Conservation (phyloP, 2,888 invertebrate species). For the Odiellus spinosus region DNA sequence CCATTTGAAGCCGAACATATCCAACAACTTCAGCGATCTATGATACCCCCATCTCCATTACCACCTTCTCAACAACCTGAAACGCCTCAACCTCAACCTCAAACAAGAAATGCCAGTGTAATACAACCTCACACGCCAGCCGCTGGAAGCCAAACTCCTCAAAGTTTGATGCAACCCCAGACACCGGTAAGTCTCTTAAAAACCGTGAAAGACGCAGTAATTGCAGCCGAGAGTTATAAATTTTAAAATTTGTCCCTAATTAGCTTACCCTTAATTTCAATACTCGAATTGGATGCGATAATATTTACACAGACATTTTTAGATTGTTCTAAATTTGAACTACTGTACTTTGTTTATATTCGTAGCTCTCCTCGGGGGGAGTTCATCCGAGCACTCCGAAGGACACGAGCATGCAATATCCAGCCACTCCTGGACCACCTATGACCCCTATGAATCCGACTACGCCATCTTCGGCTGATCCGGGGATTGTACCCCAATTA, state of each 20-base stretch:
- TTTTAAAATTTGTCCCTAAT: too few species aligned
- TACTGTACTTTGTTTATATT: too few species aligned
- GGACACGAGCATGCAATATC: constrained; percentile 4
- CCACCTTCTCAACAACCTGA: constrained; percentile 18
- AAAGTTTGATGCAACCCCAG: constrained; percentile 74
- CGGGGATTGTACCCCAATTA: constrained; percentile 79
- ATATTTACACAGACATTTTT: too few species aligned
- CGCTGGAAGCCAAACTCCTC: constrained; percentile 14
- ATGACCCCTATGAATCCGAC: constrained; percentile 43
- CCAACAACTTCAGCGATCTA: constrained; percentile 17
- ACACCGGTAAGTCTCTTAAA: constrained; percentile 48
- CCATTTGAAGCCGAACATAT: constrained; percentile 20
- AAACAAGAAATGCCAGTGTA: constrained; percentile 13
- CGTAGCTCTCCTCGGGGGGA: too few species aligned
- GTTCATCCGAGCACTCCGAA: not conserved
- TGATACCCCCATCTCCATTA: constrained; percentile 20
- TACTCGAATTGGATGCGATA: too few species aligned
- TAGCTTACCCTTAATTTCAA: too few species aligned
- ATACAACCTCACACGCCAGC: constrained; percentile 12
- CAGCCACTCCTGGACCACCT: constrained; percentile 15
- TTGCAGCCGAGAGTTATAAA: too few species aligned
- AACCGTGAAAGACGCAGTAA: too few species aligned
- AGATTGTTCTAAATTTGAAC: too few species aligned
- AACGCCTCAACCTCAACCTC: constrained; percentile 4
- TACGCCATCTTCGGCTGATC: constrained; percentile 79